Base-by-base conservation (phyloP, 2,888 invertebrate genomes). In the Xylophagus ater region DNA sequence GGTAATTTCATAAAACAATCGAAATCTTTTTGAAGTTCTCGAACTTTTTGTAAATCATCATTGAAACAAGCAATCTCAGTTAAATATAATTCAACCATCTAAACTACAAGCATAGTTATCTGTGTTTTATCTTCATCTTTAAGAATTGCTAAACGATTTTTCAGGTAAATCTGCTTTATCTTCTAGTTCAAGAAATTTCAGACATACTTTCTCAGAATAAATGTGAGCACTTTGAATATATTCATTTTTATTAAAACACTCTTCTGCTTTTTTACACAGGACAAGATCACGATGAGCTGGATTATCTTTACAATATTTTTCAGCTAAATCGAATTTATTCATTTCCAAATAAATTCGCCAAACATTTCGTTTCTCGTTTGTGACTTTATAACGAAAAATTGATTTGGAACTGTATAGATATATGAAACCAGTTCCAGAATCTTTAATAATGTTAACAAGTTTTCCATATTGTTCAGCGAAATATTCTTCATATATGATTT, bases 31-130 rank as follows among this genome's bases (percentile, higher is more conserved):
- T 87, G 84, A 56, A 62, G 57, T 25, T 52, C 47, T 2, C 78
- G 63, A 32, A 87, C 66, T 30, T 76, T 68, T 3, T 52, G 45
- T 9, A 53, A 52, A 2, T 46, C 41, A 14, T 42, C 29, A 8
- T 58, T 56, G 30, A 40, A 32, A 40, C 52, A 45, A n/a, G 90
- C 89, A 40, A 97, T 70, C 62, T 92, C 84, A 38, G 84, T 86
- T 47, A 96, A 69, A 60, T 84, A 93, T 20, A 98, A 68, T 62
- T 98, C 97, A 0, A 90, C 77, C 49, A 96, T 73, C 96, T 97
- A 98, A 38, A 93, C 76, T 0, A 94, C 85, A 24, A 98, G 72
- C 77, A 94, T 87, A 0, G 93, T 90, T 34, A 86, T 78, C 54
- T 92, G 84, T 0, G 92, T 87, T 55, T 81, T 82, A 48, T 93